phyloP scores from a whole-genome alignment of 2,113 vertebrate genomes.

The Cyphomyrus discorhynchus region DNA sequence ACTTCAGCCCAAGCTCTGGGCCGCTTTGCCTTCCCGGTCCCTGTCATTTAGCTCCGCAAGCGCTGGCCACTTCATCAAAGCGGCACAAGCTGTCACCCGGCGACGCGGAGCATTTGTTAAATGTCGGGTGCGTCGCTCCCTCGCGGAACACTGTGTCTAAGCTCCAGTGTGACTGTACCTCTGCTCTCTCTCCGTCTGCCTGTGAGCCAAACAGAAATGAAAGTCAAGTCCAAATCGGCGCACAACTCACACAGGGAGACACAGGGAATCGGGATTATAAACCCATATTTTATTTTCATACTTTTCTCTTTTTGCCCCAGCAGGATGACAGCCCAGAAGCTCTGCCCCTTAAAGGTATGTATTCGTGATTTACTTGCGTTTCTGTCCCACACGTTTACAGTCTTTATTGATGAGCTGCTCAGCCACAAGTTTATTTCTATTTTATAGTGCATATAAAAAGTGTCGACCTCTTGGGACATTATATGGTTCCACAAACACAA shows the following conservation, averaged over 20 bases:
- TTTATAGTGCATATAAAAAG: not conserved
- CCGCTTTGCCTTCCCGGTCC: not conserved
- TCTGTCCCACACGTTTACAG: not conserved
- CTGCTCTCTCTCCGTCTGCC: not conserved
- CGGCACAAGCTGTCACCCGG: not conserved
- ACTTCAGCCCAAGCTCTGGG: not conserved
- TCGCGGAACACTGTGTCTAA: not conserved
- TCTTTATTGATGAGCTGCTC: not conserved
- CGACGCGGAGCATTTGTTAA: not conserved
- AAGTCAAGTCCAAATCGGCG: not conserved
- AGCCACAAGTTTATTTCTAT: not conserved
- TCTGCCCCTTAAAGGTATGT: slow-evolving; percentile 59
- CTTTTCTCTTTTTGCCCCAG: slow-evolving; percentile 34
- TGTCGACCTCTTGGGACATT: not conserved
- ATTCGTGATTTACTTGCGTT: slow-evolving; percentile 5
- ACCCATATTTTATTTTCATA: not conserved
- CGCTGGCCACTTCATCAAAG: not conserved
- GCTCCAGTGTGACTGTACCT: not conserved
- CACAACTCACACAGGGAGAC: not conserved
- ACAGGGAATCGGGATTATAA: not conserved
- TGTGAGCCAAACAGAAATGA: not conserved
- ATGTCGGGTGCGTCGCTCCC: not conserved
- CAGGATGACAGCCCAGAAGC: slow-evolving; percentile 59
- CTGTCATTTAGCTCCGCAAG: not conserved
- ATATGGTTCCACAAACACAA: not conserved